Evolutionary conservation across 2,797 vertebrate genomes (phyloP).

Genomic region (Semotilus atromaculatus): DNA sequence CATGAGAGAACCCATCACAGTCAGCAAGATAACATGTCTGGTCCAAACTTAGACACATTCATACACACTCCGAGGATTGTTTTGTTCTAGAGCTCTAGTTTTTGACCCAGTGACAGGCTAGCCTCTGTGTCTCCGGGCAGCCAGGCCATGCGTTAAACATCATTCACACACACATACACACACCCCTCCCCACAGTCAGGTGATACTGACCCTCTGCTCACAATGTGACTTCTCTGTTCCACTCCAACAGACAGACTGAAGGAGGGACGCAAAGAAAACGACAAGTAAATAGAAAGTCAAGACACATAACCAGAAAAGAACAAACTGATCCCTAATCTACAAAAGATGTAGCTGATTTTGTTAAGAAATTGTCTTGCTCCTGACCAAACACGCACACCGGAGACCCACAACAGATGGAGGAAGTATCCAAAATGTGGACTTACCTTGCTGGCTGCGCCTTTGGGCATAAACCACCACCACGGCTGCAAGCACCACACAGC

Average conservation of each 20-base stretch:
- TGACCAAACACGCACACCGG: background rate
- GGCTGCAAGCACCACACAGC: slow-evolving; percentile 89
- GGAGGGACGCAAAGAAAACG: background rate
- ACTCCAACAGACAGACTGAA: slow-evolving; percentile 29
- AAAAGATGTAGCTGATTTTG: background rate
- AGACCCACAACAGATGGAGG: slow-evolving; percentile 28
- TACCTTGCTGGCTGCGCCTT: slow-evolving; percentile 92
- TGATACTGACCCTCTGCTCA: slow-evolving; percentile 41
- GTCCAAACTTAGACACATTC: slow-evolving; percentile 40
- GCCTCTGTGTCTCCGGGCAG: slow-evolving; percentile 29
- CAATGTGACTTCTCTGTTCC: slow-evolving; percentile 51
- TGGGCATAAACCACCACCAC: slow-evolving; percentile 91
- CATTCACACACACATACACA: slow-evolving; percentile 33
- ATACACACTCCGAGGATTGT: background rate
- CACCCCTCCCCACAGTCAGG: slow-evolving; percentile 54
- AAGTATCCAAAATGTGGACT: slow-evolving; percentile 70
- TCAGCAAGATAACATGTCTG: slow-evolving; percentile 28
- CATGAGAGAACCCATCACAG: slow-evolving; percentile 36
- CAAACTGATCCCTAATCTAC: background rate
- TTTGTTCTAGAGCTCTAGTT: slow-evolving; percentile 39
- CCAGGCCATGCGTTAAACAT: slow-evolving; percentile 39
- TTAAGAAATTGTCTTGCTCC: background rate
- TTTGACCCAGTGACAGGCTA: slow-evolving; percentile 46
- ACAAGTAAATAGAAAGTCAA: slow-evolving; percentile 10
- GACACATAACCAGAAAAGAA: background rate